Evolutionary conservation across 2,888 invertebrate genomes (phyloP).

Genomic region (Pristionchus arcanus): DNA sequence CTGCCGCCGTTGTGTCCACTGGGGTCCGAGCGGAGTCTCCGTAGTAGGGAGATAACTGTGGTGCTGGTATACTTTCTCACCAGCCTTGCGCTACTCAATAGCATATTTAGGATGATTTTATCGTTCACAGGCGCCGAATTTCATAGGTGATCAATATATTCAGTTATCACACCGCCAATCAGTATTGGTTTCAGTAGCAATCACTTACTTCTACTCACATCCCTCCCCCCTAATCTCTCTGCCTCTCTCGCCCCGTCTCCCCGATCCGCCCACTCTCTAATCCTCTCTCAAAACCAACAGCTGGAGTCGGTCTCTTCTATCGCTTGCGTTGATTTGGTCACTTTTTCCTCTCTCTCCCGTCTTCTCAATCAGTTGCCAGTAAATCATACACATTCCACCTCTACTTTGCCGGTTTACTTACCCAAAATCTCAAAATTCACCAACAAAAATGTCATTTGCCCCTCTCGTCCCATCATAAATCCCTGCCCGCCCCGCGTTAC

Average conservation of each 20-base stretch:
- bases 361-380: not conserved
- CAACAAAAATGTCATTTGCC: not conserved
- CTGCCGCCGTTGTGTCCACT: not conserved
- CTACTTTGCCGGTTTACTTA: not conserved
- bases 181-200: not conserved
- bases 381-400: constrained; percentile 12
- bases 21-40: not conserved
- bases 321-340: constrained; percentile 39
- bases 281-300: constrained; percentile 2
- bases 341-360: constrained; percentile 18
- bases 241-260: not conserved
- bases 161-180: no score
- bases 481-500: not conserved
- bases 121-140: no score
- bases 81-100: no score
- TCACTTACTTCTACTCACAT: constrained; percentile 27
- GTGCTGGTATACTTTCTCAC: not conserved
- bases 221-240: constrained; percentile 32
- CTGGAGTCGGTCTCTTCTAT: constrained; percentile 1
- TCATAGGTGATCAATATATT: no score
- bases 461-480: not conserved
- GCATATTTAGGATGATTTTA: no score
- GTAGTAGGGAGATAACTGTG: not conserved
- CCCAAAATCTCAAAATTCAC: no score
- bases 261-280: not conserved